Evolutionary conservation across 2,888 invertebrate genomes (phyloP).

Genomic region (Axea sp.): DNA sequence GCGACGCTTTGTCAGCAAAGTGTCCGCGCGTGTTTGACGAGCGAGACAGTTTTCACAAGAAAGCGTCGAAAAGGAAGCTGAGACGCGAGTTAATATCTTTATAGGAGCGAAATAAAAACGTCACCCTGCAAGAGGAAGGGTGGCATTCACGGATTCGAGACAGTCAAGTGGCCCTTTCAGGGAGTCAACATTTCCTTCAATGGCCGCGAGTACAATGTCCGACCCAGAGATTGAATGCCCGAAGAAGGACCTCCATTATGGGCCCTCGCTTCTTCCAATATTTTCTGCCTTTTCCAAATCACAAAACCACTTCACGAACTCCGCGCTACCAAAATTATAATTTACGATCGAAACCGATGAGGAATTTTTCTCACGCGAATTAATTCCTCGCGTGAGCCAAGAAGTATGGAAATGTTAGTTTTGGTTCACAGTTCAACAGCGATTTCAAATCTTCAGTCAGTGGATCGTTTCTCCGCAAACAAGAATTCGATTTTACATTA

Average conservation of each 20-base stretch:
- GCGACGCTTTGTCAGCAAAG: slow-evolving; percentile 3
- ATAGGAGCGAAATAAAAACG: slow-evolving; percentile 60
- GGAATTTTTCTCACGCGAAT: slow-evolving; percentile 51
- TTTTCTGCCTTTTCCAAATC: slow-evolving; percentile 70
- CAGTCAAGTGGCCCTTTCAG: slow-evolving; percentile 67
- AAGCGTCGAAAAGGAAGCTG: slow-evolving; percentile 15
- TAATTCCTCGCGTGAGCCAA: too few relatives aligned
- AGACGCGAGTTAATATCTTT: slow-evolving; percentile 62
- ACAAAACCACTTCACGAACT: slow-evolving; percentile 64
- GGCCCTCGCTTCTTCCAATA: slow-evolving; percentile 64
- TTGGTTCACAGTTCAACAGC: too few relatives aligned
- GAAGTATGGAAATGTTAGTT: too few relatives aligned
- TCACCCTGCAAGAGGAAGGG: slow-evolving; percentile 52
- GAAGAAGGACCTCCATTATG: slow-evolving; percentile 61
- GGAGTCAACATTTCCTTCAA: slow-evolving; percentile 65
- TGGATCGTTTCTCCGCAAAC: too few relatives aligned
- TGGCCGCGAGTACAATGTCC: slow-evolving; percentile 65
- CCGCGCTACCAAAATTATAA: slow-evolving; percentile 55
- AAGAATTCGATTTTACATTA: too few relatives aligned
- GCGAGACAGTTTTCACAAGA: slow-evolving; percentile 21
- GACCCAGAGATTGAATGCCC: slow-evolving; percentile 58
- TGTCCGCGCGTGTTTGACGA: slow-evolving; percentile 16
- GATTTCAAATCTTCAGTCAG: too few relatives aligned
- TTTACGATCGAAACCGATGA: slow-evolving; percentile 60
- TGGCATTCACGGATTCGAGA: slow-evolving; percentile 66